Conservation (phyloP, 2,797 vertebrate species). For the Pelochelys cantorii region DNA sequence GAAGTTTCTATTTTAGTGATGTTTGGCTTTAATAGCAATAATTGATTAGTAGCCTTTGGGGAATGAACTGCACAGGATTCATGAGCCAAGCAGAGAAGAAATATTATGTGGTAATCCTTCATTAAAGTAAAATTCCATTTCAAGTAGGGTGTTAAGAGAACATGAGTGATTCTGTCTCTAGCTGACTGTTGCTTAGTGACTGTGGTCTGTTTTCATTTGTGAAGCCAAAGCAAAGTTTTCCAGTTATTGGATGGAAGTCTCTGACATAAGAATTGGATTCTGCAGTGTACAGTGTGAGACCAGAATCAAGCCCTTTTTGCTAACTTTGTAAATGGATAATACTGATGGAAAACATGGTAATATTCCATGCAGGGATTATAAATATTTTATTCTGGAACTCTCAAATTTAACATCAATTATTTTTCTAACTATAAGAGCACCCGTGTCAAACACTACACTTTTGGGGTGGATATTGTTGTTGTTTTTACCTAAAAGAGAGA, state of each 20-base stretch:
- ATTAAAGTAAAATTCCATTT: background rate
- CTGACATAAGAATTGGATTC: background rate
- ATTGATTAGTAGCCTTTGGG: background rate
- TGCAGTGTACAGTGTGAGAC: background rate
- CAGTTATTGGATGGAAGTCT: background rate
- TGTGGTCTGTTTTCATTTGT: background rate
- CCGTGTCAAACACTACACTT: background rate
- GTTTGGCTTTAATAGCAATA: background rate
- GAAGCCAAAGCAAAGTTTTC: background rate
- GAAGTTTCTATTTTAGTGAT: background rate
- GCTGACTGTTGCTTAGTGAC: background rate
- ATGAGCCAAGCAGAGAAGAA: background rate
- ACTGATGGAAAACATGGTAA: too few relatives aligned
- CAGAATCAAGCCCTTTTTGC: background rate
- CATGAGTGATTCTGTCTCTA: background rate
- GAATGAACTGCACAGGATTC: background rate
- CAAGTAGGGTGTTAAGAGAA: background rate
- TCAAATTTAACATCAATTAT: background rate
- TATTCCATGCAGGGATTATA: background rate
- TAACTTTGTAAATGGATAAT: background rate
- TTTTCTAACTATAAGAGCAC: background rate
- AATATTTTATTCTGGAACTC: background rate
- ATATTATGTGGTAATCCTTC: rapidly evolving
- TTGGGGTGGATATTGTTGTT: background rate
- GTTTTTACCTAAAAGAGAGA: background rate